Base-by-base conservation (phyloP, 2,888 invertebrate genomes). In the Heliconius hortense region DNA sequence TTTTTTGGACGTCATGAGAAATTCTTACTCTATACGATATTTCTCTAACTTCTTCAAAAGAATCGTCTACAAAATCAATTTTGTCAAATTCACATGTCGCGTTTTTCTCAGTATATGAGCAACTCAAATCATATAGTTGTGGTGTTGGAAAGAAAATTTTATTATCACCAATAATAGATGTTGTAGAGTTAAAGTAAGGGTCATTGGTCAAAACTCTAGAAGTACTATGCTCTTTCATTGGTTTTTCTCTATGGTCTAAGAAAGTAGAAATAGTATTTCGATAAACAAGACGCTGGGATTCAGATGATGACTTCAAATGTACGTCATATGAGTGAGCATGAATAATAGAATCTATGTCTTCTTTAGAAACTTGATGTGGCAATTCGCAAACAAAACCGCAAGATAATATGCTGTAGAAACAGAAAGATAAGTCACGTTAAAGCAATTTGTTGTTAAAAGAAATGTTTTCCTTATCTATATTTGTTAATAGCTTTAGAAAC, bases 61-160 rank as follows among this genome's bases (percentile, higher is more conserved):
- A 82, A 83, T 93, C 84, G 81, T 85, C 77, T 81, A 88, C 80
- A 80, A 88, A 83, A 83, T 89, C 81, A 84, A 89, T 81, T 81
- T 86, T 86, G 81, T 92, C 86, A 81, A 91, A 85, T 85, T 82
- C 70, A 89, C 94, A 87, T 83, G 90, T 82, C 75, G 89, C 81
- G 90, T 92, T 90, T 1, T 85, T 87, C 0, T 91, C 84, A 67
- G 87, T 87, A 72, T 90, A 82, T 24, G 80, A 82, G 83, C 94
- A 86, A 80, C 89, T 84, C 81, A 92, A 82, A 83, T 90, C 80
- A 86, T 93, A 95, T 24, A 96, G 84, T 35, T 92, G 91, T 10
- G 94, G 92, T 0, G 96, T 93, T 2, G 96, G 96, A 82, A 96
- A 96, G 86, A 95, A 96, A 78, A 95, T 90, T 74, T 90, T 86